A percentile compares a stretch with the other conserved stretches of the same genome.
phyloP scores from a whole-genome alignment of 1,140 invertebrate species.

The Diachasmimorpha longicaudata region DNA sequence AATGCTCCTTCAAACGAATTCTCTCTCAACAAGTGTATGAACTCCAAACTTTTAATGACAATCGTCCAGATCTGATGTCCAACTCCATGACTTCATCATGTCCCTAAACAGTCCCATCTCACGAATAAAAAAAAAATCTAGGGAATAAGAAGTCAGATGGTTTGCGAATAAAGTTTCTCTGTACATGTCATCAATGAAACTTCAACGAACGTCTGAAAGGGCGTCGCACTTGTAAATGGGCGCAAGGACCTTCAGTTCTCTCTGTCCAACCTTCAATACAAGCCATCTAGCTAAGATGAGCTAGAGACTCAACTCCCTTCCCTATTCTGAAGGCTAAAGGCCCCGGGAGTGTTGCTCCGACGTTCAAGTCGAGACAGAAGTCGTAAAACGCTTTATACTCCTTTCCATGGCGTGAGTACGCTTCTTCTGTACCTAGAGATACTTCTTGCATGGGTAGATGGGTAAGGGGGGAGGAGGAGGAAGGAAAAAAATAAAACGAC shows the following conservation, averaged over 20 bases:
- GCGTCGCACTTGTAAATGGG: conserved; percentile 17
- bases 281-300: conserved; percentile 9
- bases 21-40: no score
- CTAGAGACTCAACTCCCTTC: conserved; percentile 11
- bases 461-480: not conserved
- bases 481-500: not conserved
- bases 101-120: no score
- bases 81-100: not conserved
- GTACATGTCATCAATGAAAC: conserved; percentile 3
- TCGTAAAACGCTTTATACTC: conserved; percentile 36
- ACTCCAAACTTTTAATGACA: no score
- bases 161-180: not conserved
- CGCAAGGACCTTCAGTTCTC: conserved; percentile 9
- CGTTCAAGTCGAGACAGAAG: conserved; percentile 26
- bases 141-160: no score
- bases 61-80: not conserved
- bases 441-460: not conserved
- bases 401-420: not conserved
- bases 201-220: not conserved
- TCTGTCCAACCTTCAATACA: conserved; percentile 10
- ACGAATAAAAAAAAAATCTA: no score
- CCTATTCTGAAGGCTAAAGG: not conserved
- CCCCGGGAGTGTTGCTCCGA: not conserved
- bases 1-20: no score
- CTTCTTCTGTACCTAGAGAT: conserved; percentile 21